Base-by-base conservation (phyloP, 2,113 vertebrate genomes). In the Paradoxurus hermaphroditus region DNA sequence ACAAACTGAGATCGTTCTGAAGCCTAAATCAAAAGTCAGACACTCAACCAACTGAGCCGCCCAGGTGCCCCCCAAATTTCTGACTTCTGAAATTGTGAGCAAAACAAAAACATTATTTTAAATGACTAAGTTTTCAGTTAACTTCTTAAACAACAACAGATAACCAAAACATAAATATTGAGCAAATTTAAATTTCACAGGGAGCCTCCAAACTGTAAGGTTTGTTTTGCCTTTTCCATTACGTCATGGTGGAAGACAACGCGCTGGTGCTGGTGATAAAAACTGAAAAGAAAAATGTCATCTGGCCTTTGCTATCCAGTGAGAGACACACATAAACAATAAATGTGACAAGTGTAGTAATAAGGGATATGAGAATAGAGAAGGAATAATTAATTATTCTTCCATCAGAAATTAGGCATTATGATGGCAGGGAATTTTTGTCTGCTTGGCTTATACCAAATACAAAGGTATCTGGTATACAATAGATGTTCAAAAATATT, bases 231-330 rank as follows among this genome's bases (percentile, higher is more conserved):
- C 7, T 44, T 51, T 87, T 93, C 49, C 75, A 15, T 56, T 86
- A 73, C 36, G 49, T 56, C 39, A 25, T 23, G 53, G n/a, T 77
- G 56, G 59, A 78, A 93, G 86, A 46, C 46, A 67, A 79, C 70
- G 46, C 46, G 36, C 65, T 87, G 88, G 70, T 94, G 29, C 21
- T 97, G 87, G 31, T 62, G 10, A 89, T 91, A 88, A 73, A 95
- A 41, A 14, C 5, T 19, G 73, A 39, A 79, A 83, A 95, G 51
- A 84, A 75, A 41, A 77, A 36, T 41, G 19, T 90, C 79, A 34
- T 49, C n/a, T 81, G 13, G 13, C 49, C 21, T 39, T 79, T 65
- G 41, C 1, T 56, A 46, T 27, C 46, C 31, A 89, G 91, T 46
- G 72, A 72, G 46, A 84, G 39, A 68, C 46, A 75, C 15, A 65